These are phyloP conservation scores for Aplysina aerophoba DNA, from an alignment of 37 sponge, comb jelly and placozoan species.

Conservation along the genomic window DNA sequence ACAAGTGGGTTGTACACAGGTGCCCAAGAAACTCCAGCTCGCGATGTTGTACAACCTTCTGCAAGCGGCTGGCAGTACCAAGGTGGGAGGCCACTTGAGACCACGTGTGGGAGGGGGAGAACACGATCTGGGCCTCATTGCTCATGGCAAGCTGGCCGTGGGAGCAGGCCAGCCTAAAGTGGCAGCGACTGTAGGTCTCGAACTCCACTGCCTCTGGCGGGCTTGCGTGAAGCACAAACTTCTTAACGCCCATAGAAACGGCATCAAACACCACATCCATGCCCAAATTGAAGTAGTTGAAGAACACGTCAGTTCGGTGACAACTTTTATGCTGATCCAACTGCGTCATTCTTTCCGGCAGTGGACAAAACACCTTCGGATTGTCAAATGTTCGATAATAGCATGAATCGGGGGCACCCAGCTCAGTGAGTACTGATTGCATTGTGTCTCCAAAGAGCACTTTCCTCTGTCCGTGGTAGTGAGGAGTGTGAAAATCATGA, in stretches of 20 bases:
- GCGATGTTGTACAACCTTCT: not conserved
- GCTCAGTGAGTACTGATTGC: not conserved
- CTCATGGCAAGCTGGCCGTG: not conserved
- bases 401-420: not conserved
- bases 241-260: not conserved
- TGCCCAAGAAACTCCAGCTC: conserved; percentile 30
- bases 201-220: not conserved
- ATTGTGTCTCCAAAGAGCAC: conserved; percentile 4
- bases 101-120: not conserved
- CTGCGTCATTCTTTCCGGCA: too few relatives aligned
- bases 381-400: conserved; percentile 9
- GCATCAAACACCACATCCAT: conserved; percentile 19
- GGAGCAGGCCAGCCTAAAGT: conserved; percentile 5
- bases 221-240: conserved; percentile 9
- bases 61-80: not conserved
- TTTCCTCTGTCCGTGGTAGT: too few relatives aligned
- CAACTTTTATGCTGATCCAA: too few relatives aligned
- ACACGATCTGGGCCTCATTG: not conserved
- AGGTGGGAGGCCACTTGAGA: not conserved
- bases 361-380: not conserved
- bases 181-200: conserved; percentile 22
- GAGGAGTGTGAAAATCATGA: too few relatives aligned
- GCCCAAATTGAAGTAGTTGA: conserved; percentile 9
- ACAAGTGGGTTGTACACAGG: not conserved
- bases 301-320: conserved; percentile 2